Evolutionary conservation across 2,888 invertebrate species (phyloP), one percentile per base, ranked within the genome.

Genomic region (Caenorhabditis wallacei): DNA sequence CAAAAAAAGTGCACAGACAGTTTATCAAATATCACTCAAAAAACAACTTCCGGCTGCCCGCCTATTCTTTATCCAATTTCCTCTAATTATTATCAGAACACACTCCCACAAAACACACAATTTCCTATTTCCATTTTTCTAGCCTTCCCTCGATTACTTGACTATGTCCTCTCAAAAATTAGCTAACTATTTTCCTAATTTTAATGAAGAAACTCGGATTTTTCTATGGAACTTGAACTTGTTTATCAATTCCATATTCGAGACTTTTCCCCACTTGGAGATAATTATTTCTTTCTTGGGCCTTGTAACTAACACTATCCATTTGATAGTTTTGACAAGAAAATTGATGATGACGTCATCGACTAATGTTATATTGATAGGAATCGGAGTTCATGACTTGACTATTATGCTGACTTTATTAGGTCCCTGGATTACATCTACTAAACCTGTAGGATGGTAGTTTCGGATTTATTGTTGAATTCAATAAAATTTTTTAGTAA

Each of bases 331-430:
- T 10, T 35, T 66, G 13, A 30, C 66, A 0, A 18, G 22, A 43
- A 59, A 59, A 40, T 0, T 16, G 7, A 59, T 59, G 59, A 59
- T 59, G 59, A 40, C 40, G 51, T 51, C 66, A 37, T 66, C 66
- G 0, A 51, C 66, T 7, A 51, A 51, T 20, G 51, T 66, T 2
- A 51, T 66, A 11, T 18, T 66, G 2, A 48, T 66, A n/a, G 66
- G 66, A 35, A 66, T 66, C 16, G 66, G 35, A 1, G 16, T 66
- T 37, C 26, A 64, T 35, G 64, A 64, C 8, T 64, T 46, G 30
- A 46, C 2, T 11, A 16, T 64, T 0, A 64, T 64, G 46, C 18
- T 64, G 11, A 8, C 20, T 0, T 8, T 64, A 11, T 20, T 64
- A 13, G 18, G 22, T n/a, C 64, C 64, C 3, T 24, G 22, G 11